Evolutionary conservation across 1,140 invertebrate species (phyloP), one percentile per base, ranked within the genome.

Genomic region (Trichonephila clavata): DNA sequence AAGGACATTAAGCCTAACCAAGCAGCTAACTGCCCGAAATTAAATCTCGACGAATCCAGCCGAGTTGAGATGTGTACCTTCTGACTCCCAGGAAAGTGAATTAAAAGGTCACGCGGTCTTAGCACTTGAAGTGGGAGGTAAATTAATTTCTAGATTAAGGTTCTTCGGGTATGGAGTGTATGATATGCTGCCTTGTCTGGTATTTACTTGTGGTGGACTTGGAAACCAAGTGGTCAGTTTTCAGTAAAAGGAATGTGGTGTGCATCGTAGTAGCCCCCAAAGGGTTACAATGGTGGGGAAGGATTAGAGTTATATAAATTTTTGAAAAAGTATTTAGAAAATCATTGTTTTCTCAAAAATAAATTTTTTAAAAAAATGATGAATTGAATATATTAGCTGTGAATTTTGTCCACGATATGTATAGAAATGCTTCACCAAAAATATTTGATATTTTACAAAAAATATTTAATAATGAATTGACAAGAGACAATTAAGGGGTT

Each of bases 21-120:
- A 57, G 81, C 81, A 43, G 81, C 43, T 83, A 83, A 83, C 81
- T 59, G 81, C 81, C 81, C 81, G 81, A 83, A 83, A 83, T 83
- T 83, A 83, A 83, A 83, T 77, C 71, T n/a, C 50, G 50, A 7
- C 10, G 10, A 83, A 83, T 20, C 81, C 81, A 21, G 81, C 39
- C 39, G 50, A 50, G 81, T 50, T 77, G 81, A 57, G 81, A 59
- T 57, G 81, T 83, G 20, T 21, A 8, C 8, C 81, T 57, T 5
- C 21, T 57, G 43, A 1, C 43, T 21, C 32, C 14, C 43, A 24
- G 43, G 39, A 6, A 24, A 83, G 14, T 83, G 81, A 83, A 83
- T 83, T 83, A 83, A 83, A 83, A 83, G 81, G 81, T 83, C 77
- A 18, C 10, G 18, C 10, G 14, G 65, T 27, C 65, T n/a, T 14